Conservation (phyloP, 2,113 vertebrate species). For the Oreochromis niloticus region DNA sequence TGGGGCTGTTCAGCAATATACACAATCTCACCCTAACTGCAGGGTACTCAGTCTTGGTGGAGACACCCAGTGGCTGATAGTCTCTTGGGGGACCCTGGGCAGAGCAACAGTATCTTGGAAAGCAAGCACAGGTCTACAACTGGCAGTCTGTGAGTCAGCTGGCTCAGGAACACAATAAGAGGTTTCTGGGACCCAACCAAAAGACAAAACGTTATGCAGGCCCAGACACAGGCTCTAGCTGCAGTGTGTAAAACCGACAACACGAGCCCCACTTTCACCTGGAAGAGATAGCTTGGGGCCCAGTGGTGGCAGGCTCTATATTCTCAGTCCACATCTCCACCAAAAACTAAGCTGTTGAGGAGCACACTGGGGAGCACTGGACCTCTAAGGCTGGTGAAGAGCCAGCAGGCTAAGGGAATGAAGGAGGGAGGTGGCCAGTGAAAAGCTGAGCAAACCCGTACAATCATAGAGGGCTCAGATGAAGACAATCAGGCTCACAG, state of each 20-base stretch:
- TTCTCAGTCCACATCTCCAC: not conserved
- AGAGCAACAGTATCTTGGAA: too few species aligned
- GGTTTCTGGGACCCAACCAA: not conserved
- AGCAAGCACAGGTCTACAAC: too few species aligned
- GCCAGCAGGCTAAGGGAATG: not conserved
- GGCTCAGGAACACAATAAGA: not conserved
- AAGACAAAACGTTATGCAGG: not conserved
- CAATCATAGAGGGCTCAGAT: not conserved
- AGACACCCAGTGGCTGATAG: not conserved
- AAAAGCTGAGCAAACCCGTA: fast-evolving
- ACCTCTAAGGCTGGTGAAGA: not conserved
- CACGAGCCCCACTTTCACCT: fast-evolving
- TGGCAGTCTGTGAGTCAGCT: not conserved
- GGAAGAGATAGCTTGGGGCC: not conserved
- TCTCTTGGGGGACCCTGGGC: not conserved
- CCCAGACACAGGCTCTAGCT: not conserved
- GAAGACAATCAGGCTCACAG: not conserved
- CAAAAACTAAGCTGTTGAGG: not conserved
- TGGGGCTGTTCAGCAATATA: not conserved
- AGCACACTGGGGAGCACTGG: not conserved
- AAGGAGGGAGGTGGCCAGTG: fast-evolving
- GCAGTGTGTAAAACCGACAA: not conserved
- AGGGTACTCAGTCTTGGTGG: not conserved
- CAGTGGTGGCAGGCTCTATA: not conserved
- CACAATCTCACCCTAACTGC: fast-evolving